phyloP scores from a whole-genome alignment of 2,888 invertebrate species.

The Drosophila recens region DNA sequence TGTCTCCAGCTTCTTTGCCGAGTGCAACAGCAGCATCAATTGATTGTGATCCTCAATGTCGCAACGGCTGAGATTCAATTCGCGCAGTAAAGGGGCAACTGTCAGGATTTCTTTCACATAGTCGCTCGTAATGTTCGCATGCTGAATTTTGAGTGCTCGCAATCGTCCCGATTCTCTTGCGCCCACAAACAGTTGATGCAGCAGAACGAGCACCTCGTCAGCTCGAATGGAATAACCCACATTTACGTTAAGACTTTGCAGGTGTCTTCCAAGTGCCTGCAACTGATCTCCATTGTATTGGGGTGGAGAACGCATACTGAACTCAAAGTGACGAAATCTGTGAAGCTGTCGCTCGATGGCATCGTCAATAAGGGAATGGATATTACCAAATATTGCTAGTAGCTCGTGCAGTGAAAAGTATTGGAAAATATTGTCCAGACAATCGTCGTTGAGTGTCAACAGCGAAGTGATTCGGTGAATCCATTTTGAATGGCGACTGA shows the following conservation, averaged over 20 bases:
- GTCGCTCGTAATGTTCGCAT: conserved; percentile 36
- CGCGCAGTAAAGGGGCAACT: conserved; percentile 36
- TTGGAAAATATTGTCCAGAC: conserved; percentile 51
- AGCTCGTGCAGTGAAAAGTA: conserved; percentile 53
- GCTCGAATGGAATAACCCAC: conserved; percentile 55
- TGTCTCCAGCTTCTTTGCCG: conserved; percentile 36
- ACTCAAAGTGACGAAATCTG: conserved; percentile 41
- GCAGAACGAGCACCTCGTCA: conserved; percentile 13
- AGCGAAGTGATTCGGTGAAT: conserved; percentile 13
- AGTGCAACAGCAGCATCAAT: conserved; percentile 35
- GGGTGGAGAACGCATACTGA: conserved; percentile 62
- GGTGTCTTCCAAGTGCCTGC: conserved; percentile 44
- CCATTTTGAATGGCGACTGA: neutral
- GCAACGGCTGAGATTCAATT: conserved; percentile 56
- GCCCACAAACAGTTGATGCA: conserved; percentile 43
- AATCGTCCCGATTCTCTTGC: conserved; percentile 39
- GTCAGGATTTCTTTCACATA: conserved; percentile 29
- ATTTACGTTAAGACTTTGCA: conserved; percentile 48
- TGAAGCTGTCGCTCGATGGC: conserved; percentile 56
- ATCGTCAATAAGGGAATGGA: conserved; percentile 44
- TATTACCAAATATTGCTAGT: conserved; percentile 24
- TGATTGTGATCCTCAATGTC: conserved; percentile 44
- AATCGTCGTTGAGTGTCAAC: conserved; percentile 48
- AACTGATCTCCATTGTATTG: conserved; percentile 28
- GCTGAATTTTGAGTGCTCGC: conserved; percentile 49